A percentile compares a stretch with the other conserved stretches of the same genome.
These are phyloP conservation scores for Drosophila quinaria DNA, from an alignment of 2,888 invertebrate species.

Conservation along the genomic window DNA sequence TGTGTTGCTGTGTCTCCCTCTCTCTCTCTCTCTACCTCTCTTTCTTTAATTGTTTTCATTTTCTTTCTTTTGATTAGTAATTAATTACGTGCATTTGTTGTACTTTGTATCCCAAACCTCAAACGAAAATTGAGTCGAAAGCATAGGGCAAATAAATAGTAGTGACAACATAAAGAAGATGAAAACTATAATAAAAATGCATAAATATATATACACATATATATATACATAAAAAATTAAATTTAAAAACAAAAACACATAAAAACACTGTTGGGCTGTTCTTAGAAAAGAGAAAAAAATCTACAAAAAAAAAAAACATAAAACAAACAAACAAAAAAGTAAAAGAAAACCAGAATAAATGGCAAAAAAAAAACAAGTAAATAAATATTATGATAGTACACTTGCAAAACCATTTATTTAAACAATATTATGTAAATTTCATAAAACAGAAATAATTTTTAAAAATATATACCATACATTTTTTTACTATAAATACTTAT, in stretches of 20 bases:
- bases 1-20: too few relatives aligned
- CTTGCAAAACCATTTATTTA: slow-evolving; percentile 56
- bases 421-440: slow-evolving; percentile 63
- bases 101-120: slow-evolving; percentile 49
- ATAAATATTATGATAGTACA: slow-evolving; percentile 43
- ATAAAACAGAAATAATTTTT: slow-evolving; percentile 51
- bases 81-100: slow-evolving; percentile 49
- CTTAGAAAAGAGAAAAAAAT: slow-evolving; percentile 72
- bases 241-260: slow-evolving; percentile 34
- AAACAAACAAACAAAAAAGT: slow-evolving; percentile 30
- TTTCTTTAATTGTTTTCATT: slow-evolving; percentile 11
- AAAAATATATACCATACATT: slow-evolving; percentile 38
- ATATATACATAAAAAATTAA: slow-evolving; percentile 41
- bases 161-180: slow-evolving; percentile 33
- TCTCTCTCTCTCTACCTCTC: slow-evolving; percentile 1
- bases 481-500: slow-evolving; percentile 50
- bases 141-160: slow-evolving; percentile 38
- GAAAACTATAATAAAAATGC: slow-evolving; percentile 22
- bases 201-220: slow-evolving; percentile 33
- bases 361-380: slow-evolving; percentile 36
- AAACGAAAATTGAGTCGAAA: slow-evolving; percentile 35
- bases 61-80: slow-evolving; percentile 13
- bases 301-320: slow-evolving; percentile 34
- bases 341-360: slow-evolving; percentile 35
- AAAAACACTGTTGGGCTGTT: slow-evolving; percentile 80